phyloP scores from a whole-genome alignment of 2,797 vertebrate genomes.

The Myotis pilosus region DNA sequence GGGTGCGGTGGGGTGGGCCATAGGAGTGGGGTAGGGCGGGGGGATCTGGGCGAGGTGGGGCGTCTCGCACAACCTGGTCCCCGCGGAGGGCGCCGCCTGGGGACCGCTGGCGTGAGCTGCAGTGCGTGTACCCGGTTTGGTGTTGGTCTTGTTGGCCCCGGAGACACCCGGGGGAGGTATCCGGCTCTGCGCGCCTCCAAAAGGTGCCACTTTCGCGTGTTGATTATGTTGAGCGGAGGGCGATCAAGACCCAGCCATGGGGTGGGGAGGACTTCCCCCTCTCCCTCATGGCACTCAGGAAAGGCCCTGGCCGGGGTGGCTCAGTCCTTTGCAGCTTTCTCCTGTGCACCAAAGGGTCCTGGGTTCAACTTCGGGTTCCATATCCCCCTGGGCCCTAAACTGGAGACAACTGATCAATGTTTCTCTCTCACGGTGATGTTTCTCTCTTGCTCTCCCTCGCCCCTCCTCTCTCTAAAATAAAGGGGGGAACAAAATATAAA shows the following conservation, averaged over 20 bases:
- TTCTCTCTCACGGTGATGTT: not conserved
- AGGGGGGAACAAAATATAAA: not conserved
- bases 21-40: not conserved
- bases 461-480: not conserved
- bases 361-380: not conserved
- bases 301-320: no score
- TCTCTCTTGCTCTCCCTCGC: not conserved
- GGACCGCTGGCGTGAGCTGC: not conserved
- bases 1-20: no score
- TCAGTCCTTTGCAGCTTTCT: not conserved
- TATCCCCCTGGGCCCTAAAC: not conserved
- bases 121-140: accelerated
- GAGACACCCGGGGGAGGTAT: no score
- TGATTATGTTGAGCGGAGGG: not conserved
- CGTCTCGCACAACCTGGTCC: accelerated
- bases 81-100: not conserved
- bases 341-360: no score
- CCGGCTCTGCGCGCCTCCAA: no score
- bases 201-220: not conserved
- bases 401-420: not conserved
- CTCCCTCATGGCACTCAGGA: not conserved
- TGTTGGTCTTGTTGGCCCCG: no score
- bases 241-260: not conserved
- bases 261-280: not conserved
- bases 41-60: not conserved